Base-by-base conservation (phyloP, 2,888 invertebrate species). In the Cryptus armator region DNA sequence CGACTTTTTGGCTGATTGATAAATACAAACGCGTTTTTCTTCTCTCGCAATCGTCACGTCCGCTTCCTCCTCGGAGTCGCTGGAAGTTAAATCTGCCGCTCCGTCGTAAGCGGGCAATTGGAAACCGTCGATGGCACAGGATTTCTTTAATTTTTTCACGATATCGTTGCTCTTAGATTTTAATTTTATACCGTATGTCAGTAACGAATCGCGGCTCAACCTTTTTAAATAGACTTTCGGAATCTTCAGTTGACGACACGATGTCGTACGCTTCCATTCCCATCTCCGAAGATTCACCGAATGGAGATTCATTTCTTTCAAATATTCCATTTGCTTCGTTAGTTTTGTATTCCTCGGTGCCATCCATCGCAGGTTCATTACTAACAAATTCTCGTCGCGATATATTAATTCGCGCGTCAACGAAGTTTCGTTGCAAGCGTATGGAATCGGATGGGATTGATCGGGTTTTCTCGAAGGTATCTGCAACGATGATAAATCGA, bases 11-110 rank as follows among this genome's bases (percentile, higher is more conserved):
- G 64, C 16, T 4, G 88, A 88, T 56, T 87, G 90, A 67, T 91
- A 92, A 53, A 86, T 76, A 78, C 93, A 93, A 37, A 90, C 90
- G 66, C 90, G 88, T 53, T 87, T 87, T 66, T 93, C 92, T 24
- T 88, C 70, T 51, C 86, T 86, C 10, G 87, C 83, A 10, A 92
- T 86, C 5, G 92, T 92, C 48, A 88, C 46, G 85, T 93, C 89
- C 2, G 66, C 88, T 24, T 78, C 70, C 16, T 71, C 59, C 9
- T 91, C 91, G 12, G 89, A 89, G 68, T 91, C 90, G 81, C 90
- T 90, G 1, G 90, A 87, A n/a, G 81, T 88, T 1, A 87, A 81
- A 67, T 71, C 84, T 14, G 89, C 88, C 51, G 91, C 88, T 1
- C 93, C 93, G 87, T 93, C 93, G 32, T 89, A 86, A 14, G 89